A percentile compares a stretch with the other conserved stretches of the same genome.
phyloP scores from a whole-genome alignment of 1,140 invertebrate species.

The Procambarus virginalis region DNA sequence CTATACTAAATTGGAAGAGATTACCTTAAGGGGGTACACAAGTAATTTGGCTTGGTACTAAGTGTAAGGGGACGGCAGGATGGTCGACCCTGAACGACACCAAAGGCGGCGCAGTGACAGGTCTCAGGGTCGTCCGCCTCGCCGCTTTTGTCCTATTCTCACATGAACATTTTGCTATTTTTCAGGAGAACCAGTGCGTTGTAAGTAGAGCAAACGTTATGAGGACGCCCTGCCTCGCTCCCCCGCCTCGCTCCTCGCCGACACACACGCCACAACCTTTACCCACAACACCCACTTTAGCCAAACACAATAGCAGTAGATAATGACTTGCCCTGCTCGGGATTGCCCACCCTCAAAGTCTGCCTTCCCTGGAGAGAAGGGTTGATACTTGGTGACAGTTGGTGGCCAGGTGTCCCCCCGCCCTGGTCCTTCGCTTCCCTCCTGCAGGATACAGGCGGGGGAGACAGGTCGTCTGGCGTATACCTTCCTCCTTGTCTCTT shows the following conservation, averaged over 20 bases:
- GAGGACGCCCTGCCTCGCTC: constrained; percentile 31
- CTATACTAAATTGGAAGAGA: too few relatives aligned
- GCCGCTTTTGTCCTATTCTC: constrained; percentile 14
- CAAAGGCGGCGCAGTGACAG: neutral
- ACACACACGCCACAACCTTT: constrained; percentile 15
- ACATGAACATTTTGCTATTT: constrained; percentile 54
- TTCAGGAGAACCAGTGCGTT: constrained; percentile 47
- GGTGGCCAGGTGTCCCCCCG: neutral
- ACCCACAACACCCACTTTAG: constrained; percentile 29
- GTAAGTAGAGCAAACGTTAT: constrained; percentile 48
- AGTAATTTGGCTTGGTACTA: neutral
- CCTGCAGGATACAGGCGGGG: neutral
- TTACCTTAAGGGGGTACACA: neutral
- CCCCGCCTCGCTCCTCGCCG: constrained; percentile 15
- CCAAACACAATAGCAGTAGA: constrained; percentile 44
- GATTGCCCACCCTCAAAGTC: too few relatives aligned
- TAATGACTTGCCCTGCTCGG: neutral
- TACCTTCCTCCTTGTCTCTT: too few relatives aligned
- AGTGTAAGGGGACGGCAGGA: neutral
- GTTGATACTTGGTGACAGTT: neutral
- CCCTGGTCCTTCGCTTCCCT: neutral
- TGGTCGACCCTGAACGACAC: neutral
- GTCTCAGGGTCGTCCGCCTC: constrained; percentile 22
- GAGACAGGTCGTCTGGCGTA: too few relatives aligned
- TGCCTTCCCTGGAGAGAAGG: too few relatives aligned